Base-by-base conservation (phyloP, 2,888 invertebrate species). In the Spodoptera picta region DNA sequence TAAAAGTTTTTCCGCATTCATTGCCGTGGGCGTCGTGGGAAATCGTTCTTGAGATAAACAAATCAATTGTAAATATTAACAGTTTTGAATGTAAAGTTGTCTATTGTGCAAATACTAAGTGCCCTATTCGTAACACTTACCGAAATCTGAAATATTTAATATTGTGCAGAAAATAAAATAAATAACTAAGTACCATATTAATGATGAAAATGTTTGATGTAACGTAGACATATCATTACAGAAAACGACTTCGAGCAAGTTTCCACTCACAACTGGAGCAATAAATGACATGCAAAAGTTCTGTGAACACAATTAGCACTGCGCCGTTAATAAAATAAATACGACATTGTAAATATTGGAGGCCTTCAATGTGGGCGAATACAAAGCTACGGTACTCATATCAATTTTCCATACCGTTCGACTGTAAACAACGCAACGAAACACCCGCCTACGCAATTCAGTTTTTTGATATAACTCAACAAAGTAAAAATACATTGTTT, bases 371-470 rank as follows among this genome's bases (percentile, higher is more conserved):
- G 45, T 46, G 45, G 42, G 45, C 43, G 55, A 57, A 66, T 59
- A 64, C 54, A 76, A 67, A 70, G 65, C 55, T 36, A 5, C 56
- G 58, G 41, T 11, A 50, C 48, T 60, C 72, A 60, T 72, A 75
- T 69, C 58, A 73, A 64, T 61, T 51, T 57, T 72, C 58, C 63
- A 73, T 63, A 53, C 54, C 19, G 48, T 45, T 53, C 60, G 24
- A 67, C 49, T 24, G 44, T 61, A 69, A 78, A 77, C 57, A 76
- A 14, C 61, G 56, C 31, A 19, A 61, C 48, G 51, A 76, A 68
- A 65, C 60, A 74, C 43, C 62, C 67, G 58, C 80, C 79, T 63
- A 82, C 79, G 64, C 50, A 43, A 58, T 43, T 6, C 23, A n/a
- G 27, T 41, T 47, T 57, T 36, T 51, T 63, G 66, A 69, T 73